phyloP scores from a whole-genome alignment of 37 sponge, comb jelly and placozoan species.

The Axinella damicornis region DNA sequence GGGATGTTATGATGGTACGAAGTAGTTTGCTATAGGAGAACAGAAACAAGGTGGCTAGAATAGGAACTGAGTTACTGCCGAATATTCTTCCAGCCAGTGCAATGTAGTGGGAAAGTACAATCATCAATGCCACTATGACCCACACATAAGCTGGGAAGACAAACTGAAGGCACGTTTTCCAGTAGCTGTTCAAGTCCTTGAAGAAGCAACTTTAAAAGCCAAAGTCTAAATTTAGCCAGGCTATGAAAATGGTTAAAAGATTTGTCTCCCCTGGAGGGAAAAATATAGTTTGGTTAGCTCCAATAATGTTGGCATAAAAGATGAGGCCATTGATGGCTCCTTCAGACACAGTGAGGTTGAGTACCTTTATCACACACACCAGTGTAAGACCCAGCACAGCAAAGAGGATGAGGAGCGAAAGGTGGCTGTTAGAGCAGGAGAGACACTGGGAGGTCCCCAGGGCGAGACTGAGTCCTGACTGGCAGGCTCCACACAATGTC shows the following conservation, averaged over 20 bases:
- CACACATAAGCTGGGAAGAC: conserved; percentile 19
- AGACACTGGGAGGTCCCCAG: conserved; percentile 19
- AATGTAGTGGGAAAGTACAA: background rate
- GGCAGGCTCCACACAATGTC: conserved; percentile 5
- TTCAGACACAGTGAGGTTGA: background rate
- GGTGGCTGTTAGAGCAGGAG: conserved; percentile 35
- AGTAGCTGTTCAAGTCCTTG: conserved; percentile 18
- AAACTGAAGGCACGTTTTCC: conserved; percentile 53
- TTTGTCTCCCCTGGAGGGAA: background rate
- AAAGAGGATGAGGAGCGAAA: background rate
- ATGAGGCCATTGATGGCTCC: conserved; percentile 7
- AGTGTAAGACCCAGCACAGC: background rate
- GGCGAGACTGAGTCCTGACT: conserved; percentile 17
- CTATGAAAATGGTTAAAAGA: conserved; percentile 8
- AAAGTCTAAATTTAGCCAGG: conserved; percentile 54
- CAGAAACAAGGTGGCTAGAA: conserved; percentile 21
- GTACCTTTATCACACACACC: background rate
- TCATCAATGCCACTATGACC: background rate
- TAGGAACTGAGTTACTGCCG: conserved; percentile 11
- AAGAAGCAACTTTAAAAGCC: conserved; percentile 44
- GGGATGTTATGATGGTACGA: conserved; percentile 10
- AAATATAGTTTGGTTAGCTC: background rate
- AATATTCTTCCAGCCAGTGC: background rate
- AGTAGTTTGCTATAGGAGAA: conserved; percentile 36
- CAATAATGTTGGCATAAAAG: conserved; percentile 24